Percentiles rank a stretch among this genome's conserved stretches.
Conservation (phyloP, 2,888 invertebrate genomes). For the Acrocyrtus sp. region DNA sequence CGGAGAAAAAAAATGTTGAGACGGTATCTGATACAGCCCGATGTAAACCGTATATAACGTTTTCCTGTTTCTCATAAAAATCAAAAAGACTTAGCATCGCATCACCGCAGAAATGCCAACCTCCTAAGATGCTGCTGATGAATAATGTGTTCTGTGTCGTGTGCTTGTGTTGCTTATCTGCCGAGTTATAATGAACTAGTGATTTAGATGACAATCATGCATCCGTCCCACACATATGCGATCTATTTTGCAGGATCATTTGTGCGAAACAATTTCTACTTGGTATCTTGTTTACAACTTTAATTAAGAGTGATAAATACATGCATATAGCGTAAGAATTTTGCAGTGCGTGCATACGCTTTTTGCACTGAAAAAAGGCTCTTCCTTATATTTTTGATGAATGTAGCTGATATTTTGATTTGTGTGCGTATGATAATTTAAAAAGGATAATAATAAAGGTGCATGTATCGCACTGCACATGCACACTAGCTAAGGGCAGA, state of each 20-base stretch:
- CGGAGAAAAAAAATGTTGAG: not conserved
- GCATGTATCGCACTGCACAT: not conserved
- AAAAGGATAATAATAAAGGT: not conserved
- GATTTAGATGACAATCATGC: conserved; percentile 31
- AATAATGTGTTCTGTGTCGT: not conserved
- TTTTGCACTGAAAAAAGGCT: not conserved
- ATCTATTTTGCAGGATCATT: conserved; percentile 1
- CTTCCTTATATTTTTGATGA: too few relatives aligned
- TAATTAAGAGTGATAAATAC: conserved; percentile 41
- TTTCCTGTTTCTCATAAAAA: not conserved
- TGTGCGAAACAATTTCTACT: conserved; percentile 6
- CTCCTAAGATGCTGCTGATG: too few relatives aligned
- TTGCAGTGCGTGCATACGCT: not conserved
- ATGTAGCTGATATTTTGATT: not conserved
- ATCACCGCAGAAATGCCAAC: not conserved
- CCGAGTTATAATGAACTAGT: conserved; percentile 16
- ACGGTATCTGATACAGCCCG: not conserved
- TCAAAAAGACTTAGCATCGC: not conserved
- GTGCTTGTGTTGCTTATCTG: not conserved
- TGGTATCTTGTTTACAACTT: conserved; percentile 20
- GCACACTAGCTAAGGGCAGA: conserved; percentile 2
- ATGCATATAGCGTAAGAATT: conserved; percentile 11
- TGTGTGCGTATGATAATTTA: not conserved
- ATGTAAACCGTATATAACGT: not conserved
- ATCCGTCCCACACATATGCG: conserved; percentile 22